phyloP scores from a whole-genome alignment of 2,888 invertebrate species.

The Caenorhabditis sp. region DNA sequence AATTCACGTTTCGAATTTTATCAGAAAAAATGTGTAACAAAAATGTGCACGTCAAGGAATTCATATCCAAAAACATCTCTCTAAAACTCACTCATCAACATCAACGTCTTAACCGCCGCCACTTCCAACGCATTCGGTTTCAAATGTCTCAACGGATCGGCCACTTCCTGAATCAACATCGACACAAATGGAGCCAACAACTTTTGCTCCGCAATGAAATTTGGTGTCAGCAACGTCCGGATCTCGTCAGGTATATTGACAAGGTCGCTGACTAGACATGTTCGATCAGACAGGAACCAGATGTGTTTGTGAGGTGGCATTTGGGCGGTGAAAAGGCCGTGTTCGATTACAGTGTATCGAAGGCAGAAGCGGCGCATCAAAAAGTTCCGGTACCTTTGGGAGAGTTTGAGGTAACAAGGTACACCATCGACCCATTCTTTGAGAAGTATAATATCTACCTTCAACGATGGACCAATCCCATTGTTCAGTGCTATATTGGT shows the following conservation, averaged over 20 bases:
- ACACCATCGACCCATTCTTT: constrained; percentile 40
- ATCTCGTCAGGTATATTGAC: constrained; percentile 35
- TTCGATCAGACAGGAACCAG: constrained; percentile 43
- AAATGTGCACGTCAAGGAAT: too few species aligned
- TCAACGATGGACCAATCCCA: constrained; percentile 38
- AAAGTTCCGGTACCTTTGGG: constrained; percentile 17
- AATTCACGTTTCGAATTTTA: too few species aligned
- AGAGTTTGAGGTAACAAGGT: constrained; percentile 30
- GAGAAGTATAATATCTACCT: constrained; percentile 34
- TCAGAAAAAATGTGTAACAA: too few species aligned
- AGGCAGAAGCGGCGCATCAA: constrained; percentile 47
- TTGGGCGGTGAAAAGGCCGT: constrained; percentile 41
- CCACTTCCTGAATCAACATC: constrained; percentile 46
- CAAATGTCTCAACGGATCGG: constrained; percentile 34
- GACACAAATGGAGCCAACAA: constrained; percentile 38
- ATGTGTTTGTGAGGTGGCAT: constrained; percentile 43
- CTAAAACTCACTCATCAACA: constrained; percentile 46
- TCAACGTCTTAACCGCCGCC: constrained; percentile 48
- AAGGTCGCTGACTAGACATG: constrained; percentile 37
- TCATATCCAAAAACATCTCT: not conserved
- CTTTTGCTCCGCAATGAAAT: constrained; percentile 30
- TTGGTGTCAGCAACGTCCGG: constrained; percentile 19
- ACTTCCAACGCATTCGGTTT: constrained; percentile 39
- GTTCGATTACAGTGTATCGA: constrained; percentile 43
- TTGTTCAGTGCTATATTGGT: constrained; percentile 28